Percentiles rank a stretch among this genome's conserved stretches.
Evolutionary conservation across 2,797 vertebrate species (phyloP).

Genomic region (Gobionotothen gibberifrons): DNA sequence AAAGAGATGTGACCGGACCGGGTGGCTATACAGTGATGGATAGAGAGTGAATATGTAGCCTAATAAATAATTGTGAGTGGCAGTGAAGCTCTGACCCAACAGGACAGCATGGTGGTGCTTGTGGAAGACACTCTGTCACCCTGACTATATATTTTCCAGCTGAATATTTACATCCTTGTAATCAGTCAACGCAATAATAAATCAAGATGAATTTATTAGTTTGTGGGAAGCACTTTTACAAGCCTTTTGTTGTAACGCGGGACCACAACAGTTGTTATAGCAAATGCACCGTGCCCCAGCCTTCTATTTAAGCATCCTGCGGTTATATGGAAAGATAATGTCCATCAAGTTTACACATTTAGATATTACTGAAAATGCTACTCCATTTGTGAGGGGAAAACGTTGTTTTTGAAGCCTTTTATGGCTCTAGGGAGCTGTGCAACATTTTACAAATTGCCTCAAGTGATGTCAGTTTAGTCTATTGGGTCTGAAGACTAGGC

Average conservation of each 20-base stretch:
- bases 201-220: constrained; percentile 75
- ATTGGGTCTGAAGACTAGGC: not conserved
- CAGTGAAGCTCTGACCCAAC: constrained; percentile 78
- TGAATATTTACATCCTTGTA: constrained; percentile 79
- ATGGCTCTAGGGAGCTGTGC: not conserved
- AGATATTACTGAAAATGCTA: not conserved
- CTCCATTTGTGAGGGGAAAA: not conserved
- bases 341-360: not conserved
- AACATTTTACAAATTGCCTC: not conserved
- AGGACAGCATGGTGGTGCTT: constrained; percentile 71
- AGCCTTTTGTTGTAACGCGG: constrained; percentile 41
- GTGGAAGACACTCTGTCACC: constrained; percentile 73
- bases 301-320: not conserved
- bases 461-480: constrained; percentile 13
- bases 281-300: constrained; percentile 8
- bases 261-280: constrained; percentile 35
- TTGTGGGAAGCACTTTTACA: constrained; percentile 55
- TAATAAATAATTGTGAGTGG: constrained; percentile 86
- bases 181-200: constrained; percentile 78
- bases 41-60: constrained; percentile 84
- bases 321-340: not conserved
- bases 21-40: constrained; percentile 83
- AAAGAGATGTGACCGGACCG: constrained; percentile 83
- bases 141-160: constrained; percentile 72
- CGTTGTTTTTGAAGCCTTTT: not conserved